A percentile compares a stretch with the other conserved stretches of the same genome.
phyloP scores from a whole-genome alignment of 2,888 invertebrate species.

The Pheosia gnoma region DNA sequence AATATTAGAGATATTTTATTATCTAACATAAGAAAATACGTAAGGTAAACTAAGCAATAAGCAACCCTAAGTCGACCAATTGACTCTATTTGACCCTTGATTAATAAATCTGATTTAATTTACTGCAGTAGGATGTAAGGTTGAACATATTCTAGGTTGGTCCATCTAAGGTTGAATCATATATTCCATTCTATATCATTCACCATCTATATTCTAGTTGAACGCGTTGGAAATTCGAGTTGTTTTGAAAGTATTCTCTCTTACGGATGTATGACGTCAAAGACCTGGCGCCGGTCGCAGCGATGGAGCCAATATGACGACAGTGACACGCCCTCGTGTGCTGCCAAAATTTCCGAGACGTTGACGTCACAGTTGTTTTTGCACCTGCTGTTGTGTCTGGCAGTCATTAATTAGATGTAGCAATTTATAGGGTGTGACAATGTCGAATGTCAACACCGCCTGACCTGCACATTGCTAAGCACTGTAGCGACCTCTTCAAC shows the following conservation, averaged over 20 bases:
- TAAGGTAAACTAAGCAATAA: too few species aligned
- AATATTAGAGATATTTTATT: too few species aligned
- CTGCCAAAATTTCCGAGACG: constrained; percentile 40
- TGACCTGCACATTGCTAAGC: too few species aligned
- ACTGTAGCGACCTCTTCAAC: too few species aligned
- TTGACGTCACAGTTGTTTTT: constrained; percentile 22
- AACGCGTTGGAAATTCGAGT: constrained; percentile 9
- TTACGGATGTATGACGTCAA: constrained; percentile 30
- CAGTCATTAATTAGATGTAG: background rate
- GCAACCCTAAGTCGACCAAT: constrained; percentile 5
- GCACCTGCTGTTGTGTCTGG: constrained; percentile 16
- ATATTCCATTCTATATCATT: too few species aligned
- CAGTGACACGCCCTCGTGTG: constrained; percentile 47
- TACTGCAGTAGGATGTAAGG: background rate
- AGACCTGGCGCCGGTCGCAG: constrained; percentile 18
- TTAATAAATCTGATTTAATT: constrained; percentile 4
- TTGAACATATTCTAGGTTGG: background rate
- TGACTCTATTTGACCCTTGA: background rate
- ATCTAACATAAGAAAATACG: too few species aligned
- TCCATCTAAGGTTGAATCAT: too few species aligned
- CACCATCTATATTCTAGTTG: too few species aligned
- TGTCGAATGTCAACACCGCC: too few species aligned
- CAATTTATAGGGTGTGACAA: background rate
- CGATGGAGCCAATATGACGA: constrained; percentile 37
- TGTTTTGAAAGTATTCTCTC: constrained; percentile 26